Evolutionary conservation across 2,113 vertebrate species (phyloP).

Genomic region (Cyprinodon variegatus): DNA sequence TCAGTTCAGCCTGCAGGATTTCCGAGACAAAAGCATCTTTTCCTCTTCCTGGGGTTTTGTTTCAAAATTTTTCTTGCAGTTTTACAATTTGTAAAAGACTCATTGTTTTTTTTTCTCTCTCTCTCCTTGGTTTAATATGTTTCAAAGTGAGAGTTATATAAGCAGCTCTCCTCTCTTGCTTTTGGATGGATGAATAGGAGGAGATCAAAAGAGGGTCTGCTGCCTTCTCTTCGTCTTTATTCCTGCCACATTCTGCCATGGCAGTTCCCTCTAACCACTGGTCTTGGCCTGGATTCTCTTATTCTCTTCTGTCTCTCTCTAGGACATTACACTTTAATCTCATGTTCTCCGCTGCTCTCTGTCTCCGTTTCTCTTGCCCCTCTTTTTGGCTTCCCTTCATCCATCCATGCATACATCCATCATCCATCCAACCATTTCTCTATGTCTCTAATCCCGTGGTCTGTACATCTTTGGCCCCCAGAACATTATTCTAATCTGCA

Average conservation of each 20-base stretch:
- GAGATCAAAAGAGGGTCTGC: constrained; percentile 73
- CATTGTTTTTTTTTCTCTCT: constrained; percentile 20
- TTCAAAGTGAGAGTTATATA: constrained; percentile 64
- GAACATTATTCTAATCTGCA: constrained; percentile 71
- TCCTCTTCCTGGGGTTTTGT: constrained; percentile 11
- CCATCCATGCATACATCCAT: constrained; percentile 30
- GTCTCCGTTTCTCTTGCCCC: constrained; percentile 25
- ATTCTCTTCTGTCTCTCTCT: constrained; percentile 62
- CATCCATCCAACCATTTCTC: constrained; percentile 39
- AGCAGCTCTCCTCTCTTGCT: constrained; percentile 53
- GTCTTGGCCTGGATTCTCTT: constrained; percentile 69
- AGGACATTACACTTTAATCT: constrained; percentile 76
- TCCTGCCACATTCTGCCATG: constrained; percentile 72
- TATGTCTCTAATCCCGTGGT: constrained; percentile 74
- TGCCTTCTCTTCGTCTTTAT: constrained; percentile 69
- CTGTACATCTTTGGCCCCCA: constrained; percentile 49
- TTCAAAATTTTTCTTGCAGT: constrained; percentile 25
- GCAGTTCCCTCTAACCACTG: constrained; percentile 61
- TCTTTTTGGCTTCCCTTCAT: constrained; percentile 34
- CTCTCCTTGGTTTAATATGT: constrained; percentile 37
- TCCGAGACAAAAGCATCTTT: constrained; percentile 15
- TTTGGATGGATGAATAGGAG: constrained; percentile 64
- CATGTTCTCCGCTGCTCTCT: constrained; percentile 54
- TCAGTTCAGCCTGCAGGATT: constrained; percentile 22
- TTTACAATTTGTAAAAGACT: constrained; percentile 20